Evolutionary conservation across 2,113 vertebrate species (phyloP).

Genomic region (Osmerus eperlanus): DNA sequence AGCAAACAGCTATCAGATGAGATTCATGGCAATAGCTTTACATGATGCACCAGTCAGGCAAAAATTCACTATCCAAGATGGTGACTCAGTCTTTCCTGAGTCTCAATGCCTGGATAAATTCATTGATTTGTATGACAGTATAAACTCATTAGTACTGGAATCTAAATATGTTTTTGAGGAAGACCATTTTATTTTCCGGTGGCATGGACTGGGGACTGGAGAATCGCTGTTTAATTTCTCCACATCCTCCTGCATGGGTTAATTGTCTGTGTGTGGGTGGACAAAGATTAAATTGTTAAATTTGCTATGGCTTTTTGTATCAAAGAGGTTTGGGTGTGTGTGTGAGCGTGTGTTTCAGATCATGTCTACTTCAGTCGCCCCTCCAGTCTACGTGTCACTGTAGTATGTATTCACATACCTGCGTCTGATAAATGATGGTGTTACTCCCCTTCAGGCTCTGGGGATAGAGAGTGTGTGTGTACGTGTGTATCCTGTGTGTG

Average conservation of each 20-base stretch:
- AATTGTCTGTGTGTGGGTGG: not conserved
- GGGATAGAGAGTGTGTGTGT: not conserved
- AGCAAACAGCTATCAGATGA: slow-evolving; percentile 3
- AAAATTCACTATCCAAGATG: not conserved
- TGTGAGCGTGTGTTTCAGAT: not conserved
- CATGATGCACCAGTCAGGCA: not conserved
- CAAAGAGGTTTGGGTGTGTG: not conserved
- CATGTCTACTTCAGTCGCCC: not conserved
- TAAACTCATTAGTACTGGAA: not conserved
- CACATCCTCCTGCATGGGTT: not conserved
- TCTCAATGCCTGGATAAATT: not conserved
- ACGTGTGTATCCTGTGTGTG: not conserved
- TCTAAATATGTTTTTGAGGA: not conserved
- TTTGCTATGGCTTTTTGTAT: too few relatives aligned
- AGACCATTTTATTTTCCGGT: not conserved
- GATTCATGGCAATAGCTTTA: slow-evolving; percentile 8
- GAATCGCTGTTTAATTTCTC: not conserved
- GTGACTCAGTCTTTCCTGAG: slow-evolving; percentile 12
- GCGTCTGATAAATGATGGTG: not conserved
- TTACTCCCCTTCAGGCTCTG: not conserved
- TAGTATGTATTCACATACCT: slow-evolving; percentile 3
- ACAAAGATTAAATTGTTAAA: not conserved
- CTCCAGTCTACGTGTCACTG: not conserved
- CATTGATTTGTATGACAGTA: not conserved
- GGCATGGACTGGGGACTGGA: not conserved